phyloP scores from a whole-genome alignment of 2,113 vertebrate species.

The Rhinopithecus roxellana region DNA sequence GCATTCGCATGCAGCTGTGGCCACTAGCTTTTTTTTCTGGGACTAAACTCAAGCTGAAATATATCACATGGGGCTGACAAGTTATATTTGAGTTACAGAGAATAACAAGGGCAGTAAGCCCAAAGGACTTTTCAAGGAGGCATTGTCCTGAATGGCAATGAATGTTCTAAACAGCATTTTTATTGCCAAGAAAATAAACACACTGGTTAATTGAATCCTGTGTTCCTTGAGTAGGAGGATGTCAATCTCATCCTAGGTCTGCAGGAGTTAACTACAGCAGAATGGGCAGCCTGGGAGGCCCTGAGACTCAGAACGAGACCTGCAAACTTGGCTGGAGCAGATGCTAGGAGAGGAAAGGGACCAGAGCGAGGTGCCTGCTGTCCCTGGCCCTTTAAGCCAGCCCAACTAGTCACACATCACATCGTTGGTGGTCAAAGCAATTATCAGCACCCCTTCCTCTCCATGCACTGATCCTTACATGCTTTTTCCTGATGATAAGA shows the following conservation, averaged over 20 bases:
- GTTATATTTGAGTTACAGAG: slow-evolving; percentile 44
- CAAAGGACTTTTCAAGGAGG: slow-evolving; percentile 22
- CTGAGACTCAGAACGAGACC: neutral
- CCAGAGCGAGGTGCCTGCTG: neutral
- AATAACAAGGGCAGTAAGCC: slow-evolving; percentile 1
- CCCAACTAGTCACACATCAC: neutral
- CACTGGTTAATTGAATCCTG: neutral
- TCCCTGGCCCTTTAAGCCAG: neutral
- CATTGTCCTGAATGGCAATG: neutral
- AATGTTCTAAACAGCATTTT: neutral
- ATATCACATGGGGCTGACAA: slow-evolving; percentile 16
- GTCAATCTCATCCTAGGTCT: neutral
- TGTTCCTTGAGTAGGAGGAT: neutral
- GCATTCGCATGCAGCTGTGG: neutral
- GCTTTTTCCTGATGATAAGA: neutral
- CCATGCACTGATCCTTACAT: neutral
- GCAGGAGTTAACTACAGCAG: neutral
- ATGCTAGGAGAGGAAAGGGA: neutral
- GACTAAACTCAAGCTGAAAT: slow-evolving; percentile 25
- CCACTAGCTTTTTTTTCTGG: slow-evolving; percentile 1
- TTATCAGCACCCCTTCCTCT: neutral
- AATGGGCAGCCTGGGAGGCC: neutral
- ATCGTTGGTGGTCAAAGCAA: neutral
- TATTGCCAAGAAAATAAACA: neutral
- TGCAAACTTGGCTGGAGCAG: neutral